Base-by-base conservation (phyloP, 1,140 invertebrate genomes). In the Drosophila arizonae region DNA sequence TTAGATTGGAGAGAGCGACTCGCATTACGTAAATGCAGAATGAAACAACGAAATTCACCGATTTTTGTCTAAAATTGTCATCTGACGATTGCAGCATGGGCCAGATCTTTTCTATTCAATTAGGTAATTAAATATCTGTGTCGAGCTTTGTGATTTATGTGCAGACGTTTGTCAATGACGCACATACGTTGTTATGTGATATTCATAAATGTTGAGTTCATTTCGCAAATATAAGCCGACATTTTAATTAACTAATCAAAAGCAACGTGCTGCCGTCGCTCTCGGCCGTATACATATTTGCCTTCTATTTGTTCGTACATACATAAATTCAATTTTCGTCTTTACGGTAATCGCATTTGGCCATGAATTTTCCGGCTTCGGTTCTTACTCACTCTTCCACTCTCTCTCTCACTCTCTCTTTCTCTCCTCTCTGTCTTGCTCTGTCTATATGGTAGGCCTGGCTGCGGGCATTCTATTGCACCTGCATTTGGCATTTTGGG, bases 181-280 rank as follows among this genome's bases (percentile, higher is more conserved):
- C 62, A 66, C 76, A 24, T 24, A 24, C 21, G 21, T 24, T 24
- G 80, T 67, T 76, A 76, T 73, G 55, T 39, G 50, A 79, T 79
- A 87, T 79, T 87, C 73, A 87, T 86, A 87, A 87, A 87, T 79
- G 79, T 72, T 64, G 58, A 87, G 79, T 88, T 87, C 84, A 87
- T 87, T 79, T 66, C 46, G 17, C 24, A 52, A 68, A 68, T 56
- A 63, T 72, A 79, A 74, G 67, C 66, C 63, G 66, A 82, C 73
- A 71, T 72, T 87, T 86, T 87, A 88, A 87, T 87, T 87, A 88
- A 87, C 84, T 88, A 87, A 87, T 88, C 84, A 79, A 65, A 76
- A 51, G 39, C 51, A 60, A 68, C 54, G 52, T 72, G 36, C 52
- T 68, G 54, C 43, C 57, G 65, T 28, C 52, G 62, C 43, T 58